These are phyloP conservation scores for Adelphocoris suturalis DNA, from an alignment of 2,888 invertebrate genomes.

Conservation along the genomic window DNA sequence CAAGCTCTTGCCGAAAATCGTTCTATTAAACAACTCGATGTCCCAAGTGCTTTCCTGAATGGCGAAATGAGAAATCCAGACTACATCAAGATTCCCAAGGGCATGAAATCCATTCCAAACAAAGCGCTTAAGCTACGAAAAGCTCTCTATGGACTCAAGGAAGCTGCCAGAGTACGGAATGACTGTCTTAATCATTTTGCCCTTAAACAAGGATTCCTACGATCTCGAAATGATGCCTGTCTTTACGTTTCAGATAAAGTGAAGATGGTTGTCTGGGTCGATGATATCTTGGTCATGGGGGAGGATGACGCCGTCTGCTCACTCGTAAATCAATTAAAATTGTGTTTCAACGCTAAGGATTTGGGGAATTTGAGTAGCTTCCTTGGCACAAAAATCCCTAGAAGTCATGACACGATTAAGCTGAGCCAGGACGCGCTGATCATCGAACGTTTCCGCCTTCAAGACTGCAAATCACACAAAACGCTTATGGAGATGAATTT, in stretches of 20 bases:
- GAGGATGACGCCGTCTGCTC: conserved; percentile 2
- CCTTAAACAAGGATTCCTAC: not conserved
- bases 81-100: conserved; percentile 64
- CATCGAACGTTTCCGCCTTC: conserved; percentile 40
- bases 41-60: conserved; percentile 72
- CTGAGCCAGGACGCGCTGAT: conserved; percentile 59
- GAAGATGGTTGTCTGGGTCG: conserved; percentile 49
- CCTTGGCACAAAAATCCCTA: conserved; percentile 67
- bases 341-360: conserved; percentile 67
- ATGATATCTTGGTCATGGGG: conserved; percentile 59
- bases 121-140: conserved; percentile 74
- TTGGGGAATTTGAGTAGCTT: conserved; percentile 58
- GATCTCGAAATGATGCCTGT: conserved; percentile 43
- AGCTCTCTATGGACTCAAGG: conserved; percentile 75
- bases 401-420: conserved; percentile 22
- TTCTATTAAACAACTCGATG: conserved; percentile 68
- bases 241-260: conserved; percentile 40
- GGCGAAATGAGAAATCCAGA: conserved; percentile 67
- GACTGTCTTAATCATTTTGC: conserved; percentile 56
- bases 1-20: conserved; percentile 17
- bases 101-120: conserved; percentile 5
- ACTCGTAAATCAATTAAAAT: conserved; percentile 18
- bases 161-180: conserved; percentile 67
- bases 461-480: conserved; percentile 41
- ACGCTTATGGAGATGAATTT: conserved; percentile 72